Evolutionary conservation across 2,113 vertebrate genomes (phyloP), one percentile per base, ranked within the genome.

Genomic region (Pteruthius melanotis): DNA sequence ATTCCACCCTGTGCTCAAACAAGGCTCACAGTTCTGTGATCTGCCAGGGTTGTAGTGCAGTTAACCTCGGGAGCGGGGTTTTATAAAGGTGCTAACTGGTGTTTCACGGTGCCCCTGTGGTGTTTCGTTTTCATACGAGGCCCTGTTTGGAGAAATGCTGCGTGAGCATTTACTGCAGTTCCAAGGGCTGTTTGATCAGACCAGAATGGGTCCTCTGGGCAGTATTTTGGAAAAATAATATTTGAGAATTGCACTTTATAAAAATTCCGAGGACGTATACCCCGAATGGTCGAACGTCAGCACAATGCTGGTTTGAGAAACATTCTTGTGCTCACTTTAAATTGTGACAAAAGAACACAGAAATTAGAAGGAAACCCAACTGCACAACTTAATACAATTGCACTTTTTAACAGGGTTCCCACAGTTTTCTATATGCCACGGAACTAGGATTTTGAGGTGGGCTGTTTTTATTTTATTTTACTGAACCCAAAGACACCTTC

Each of bases 31-130:
- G 85, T 59, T 84, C 85, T 89, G 92, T 97, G 97, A 97, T 90
- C 94, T 93, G 61, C 89, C 80, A 90, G 77, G 94, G 87, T n/a
- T 97, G 87, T 4, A 77, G 95, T 59, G 26, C 69, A 96, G 91
- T 97, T 94, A 93, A 71, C 53, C 93, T 91, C 66, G n/a, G 94
- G 89, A 95, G 92, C 60, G 54, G 87, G 88, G 83, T 86, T 94
- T 97, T 96, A 95, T 94, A 95, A 96, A 95, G 95, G 86, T 90
- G 90, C 93, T 93, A 94, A 95, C 85, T 96, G 86, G 79, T 69
- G 92, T 97, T 97, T 97, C 91, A 94, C 56, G 39, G 95, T 64
- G 82, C 71, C 85, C 93, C 49, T 54, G 79, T 14, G 83, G 94
- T 95, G 93, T 53, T 93, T 75, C 71, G 65, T 69, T 96, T 94